Percentiles rank a stretch among this genome's conserved stretches.
Evolutionary conservation across 1,140 invertebrate genomes (phyloP).

Genomic region (Andrena cerasifolii): DNA sequence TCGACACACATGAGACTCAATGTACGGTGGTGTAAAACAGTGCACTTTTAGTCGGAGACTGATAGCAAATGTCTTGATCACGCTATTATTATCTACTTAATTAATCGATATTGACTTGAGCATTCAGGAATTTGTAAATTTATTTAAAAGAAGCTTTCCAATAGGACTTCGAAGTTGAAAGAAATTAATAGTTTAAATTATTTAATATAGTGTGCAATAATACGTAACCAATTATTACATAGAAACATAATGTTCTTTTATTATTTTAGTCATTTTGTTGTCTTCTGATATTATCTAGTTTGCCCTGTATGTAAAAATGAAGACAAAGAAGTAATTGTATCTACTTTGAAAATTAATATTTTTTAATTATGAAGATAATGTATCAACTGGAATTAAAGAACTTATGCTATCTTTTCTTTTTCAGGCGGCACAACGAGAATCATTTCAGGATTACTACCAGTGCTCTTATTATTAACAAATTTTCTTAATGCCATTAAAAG

Average conservation of each 20-base stretch:
- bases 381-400: background rate
- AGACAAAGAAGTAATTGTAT: background rate
- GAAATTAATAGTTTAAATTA: too few relatives aligned
- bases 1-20: too few relatives aligned
- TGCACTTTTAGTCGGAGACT: too few relatives aligned
- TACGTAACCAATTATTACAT: background rate
- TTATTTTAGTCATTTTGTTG: background rate
- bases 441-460: background rate
- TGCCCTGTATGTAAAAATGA: too few relatives aligned
- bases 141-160: too few relatives aligned
- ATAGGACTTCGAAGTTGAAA: too few relatives aligned
- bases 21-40: too few relatives aligned
- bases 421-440: conserved; percentile 8
- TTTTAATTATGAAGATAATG: background rate
- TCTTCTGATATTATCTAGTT: too few relatives aligned
- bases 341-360: background rate
- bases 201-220: background rate
- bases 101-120: background rate
- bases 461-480: conserved; percentile 1
- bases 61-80: too few relatives aligned
- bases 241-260: background rate
- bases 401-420: conserved; percentile 18
- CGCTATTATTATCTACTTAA: background rate
- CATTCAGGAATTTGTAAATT: too few relatives aligned
- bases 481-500: background rate